Percentiles rank a stretch among this genome's conserved stretches.
Evolutionary conservation across 2,113 vertebrate genomes (phyloP).

Genomic region (Microtus pennsylvanicus): DNA sequence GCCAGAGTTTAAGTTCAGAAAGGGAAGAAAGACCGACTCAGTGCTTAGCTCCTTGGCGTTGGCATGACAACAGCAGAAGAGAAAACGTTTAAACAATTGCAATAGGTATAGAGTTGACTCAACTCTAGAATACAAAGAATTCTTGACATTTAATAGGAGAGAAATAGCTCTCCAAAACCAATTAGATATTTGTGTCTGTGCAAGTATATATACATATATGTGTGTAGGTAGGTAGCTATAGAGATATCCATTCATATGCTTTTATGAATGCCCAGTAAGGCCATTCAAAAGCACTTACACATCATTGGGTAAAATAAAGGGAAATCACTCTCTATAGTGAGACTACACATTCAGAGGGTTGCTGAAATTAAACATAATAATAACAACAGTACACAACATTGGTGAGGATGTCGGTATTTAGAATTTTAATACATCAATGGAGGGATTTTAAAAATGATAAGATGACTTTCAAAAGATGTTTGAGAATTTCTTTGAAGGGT

Average conservation of each 20-base stretch:
- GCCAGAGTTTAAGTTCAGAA: neutral
- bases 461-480: conserved; percentile 1
- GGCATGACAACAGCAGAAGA: neutral
- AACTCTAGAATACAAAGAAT: neutral
- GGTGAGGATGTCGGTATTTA: neutral
- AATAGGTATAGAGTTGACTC: conserved; percentile 25
- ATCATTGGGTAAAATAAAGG: neutral
- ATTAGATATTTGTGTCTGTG: neutral
- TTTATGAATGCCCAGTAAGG: neutral
- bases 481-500: neutral
- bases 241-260: neutral
- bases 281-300: neutral
- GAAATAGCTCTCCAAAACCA: neutral
- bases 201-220: neutral
- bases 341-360: neutral
- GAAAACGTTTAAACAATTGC: conserved; percentile 45
- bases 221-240: neutral
- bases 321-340: neutral
- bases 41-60: neutral
- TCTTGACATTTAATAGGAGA: neutral
- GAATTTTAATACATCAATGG: neutral
- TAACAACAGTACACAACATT: neutral
- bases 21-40: neutral
- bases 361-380: neutral
- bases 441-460: neutral